A percentile compares a stretch with the other conserved stretches of the same genome.
Conservation (phyloP, 2,797 vertebrate genomes). For the Thripadectes ignobilis region DNA sequence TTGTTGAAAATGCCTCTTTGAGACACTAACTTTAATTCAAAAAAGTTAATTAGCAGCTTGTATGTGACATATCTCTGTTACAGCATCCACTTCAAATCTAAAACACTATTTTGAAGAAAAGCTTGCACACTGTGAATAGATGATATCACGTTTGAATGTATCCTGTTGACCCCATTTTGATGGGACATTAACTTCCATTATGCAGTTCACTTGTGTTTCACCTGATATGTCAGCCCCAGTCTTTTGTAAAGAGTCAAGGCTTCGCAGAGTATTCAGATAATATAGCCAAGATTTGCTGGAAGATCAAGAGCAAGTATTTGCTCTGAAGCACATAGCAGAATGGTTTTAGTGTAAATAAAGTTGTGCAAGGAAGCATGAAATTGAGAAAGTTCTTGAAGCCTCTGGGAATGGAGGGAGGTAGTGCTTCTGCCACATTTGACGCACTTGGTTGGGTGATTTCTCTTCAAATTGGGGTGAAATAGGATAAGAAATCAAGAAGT, state of each 20-base stretch:
- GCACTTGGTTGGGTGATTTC: conserved; percentile 66
- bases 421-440: conserved; percentile 56
- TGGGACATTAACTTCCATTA: conserved; percentile 55
- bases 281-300: conserved; percentile 63
- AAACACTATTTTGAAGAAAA: conserved; percentile 1
- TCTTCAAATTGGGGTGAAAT: conserved; percentile 64
- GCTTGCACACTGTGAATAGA: neutral
- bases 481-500: conserved; percentile 59
- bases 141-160: conserved; percentile 54
- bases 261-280: conserved; percentile 58
- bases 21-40: neutral
- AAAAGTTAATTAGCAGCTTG: neutral
- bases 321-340: conserved; percentile 66
- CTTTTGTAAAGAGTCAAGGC: conserved; percentile 23
- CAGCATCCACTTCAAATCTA: neutral
- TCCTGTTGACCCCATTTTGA: conserved; percentile 67
- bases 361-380: conserved; percentile 81
- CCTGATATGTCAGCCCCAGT: conserved; percentile 49
- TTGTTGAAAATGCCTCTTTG: neutral
- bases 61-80: neutral
- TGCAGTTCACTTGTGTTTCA: conserved; percentile 63
- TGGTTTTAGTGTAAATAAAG: conserved; percentile 79
- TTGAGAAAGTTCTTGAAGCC: conserved; percentile 76
- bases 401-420: conserved; percentile 67
- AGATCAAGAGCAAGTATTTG: conserved; percentile 72